phyloP scores from a whole-genome alignment of 2,888 invertebrate species.

The Alentia gelatinosa region DNA sequence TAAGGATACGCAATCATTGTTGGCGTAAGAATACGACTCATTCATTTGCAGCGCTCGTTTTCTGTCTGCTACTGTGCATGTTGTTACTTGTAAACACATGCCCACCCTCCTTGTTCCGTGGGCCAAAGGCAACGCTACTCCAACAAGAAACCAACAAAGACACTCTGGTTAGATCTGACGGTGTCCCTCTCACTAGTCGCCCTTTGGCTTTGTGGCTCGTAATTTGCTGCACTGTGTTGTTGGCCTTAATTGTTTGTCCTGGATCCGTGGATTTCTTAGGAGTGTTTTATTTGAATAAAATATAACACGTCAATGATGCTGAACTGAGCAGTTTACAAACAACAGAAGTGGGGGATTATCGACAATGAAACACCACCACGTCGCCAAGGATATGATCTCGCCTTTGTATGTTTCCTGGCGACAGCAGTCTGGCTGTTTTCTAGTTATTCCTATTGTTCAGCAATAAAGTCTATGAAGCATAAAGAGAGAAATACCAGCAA shows the following conservation, averaged over 20 bases:
- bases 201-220: neutral
- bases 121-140: neutral
- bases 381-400: neutral
- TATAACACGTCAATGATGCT: neutral
- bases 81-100: slow-evolving; percentile 29
- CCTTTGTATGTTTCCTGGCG: neutral
- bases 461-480: neutral
- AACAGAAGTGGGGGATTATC: too few relatives aligned
- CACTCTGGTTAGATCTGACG: neutral
- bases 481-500: neutral
- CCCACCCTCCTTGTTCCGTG: neutral
- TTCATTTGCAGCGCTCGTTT: neutral
- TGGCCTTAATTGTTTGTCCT: neutral
- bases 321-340: neutral
- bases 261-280: neutral
- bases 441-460: neutral
- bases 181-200: neutral
- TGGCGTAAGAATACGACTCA: neutral
- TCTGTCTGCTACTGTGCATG: neutral
- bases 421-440: neutral
- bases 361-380: neutral
- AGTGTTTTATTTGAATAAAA: neutral
- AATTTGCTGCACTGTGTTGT: neutral
- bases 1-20: slow-evolving; percentile 38
- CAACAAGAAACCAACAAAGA: neutral